phyloP scores from a whole-genome alignment of 37 sponge, comb jelly and placozoan genomes.

The Ephydatia muelleri region DNA sequence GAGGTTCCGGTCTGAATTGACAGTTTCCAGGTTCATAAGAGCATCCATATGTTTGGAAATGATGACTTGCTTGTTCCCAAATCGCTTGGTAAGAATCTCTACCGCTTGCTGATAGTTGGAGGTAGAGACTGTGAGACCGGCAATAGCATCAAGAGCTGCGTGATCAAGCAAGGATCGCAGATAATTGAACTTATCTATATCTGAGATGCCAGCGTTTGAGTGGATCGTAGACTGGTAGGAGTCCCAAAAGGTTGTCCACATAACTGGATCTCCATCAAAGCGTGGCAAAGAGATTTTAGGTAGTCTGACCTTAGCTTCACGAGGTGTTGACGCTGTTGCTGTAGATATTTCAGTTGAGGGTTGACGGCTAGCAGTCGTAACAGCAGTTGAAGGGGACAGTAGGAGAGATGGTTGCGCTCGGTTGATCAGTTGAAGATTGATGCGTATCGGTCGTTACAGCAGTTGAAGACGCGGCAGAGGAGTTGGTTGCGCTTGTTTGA shows the following conservation, averaged over 20 bases:
- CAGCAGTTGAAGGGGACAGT: too few relatives aligned
- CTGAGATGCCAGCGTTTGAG: not conserved
- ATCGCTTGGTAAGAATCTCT: not conserved
- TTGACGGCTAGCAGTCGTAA: too few relatives aligned
- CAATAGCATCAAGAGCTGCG: not conserved
- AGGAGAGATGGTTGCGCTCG: too few relatives aligned
- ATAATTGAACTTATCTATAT: slow-evolving; percentile 1
- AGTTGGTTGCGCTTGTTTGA: not conserved
- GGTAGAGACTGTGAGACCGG: not conserved
- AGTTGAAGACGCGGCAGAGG: not conserved
- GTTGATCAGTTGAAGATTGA: too few relatives aligned
- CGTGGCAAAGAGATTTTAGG: not conserved
- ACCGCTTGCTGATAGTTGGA: not conserved
- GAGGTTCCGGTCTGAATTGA: not conserved
- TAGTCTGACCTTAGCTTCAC: too few relatives aligned
- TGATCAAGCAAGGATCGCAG: not conserved
- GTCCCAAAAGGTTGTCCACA: slow-evolving; percentile 12
- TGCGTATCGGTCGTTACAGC: not conserved
- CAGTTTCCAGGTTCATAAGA: not conserved
- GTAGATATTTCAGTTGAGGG: too few relatives aligned
- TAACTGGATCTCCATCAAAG: too few relatives aligned
- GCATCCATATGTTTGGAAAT: not conserved
- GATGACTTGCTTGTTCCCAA: slow-evolving; percentile 8
- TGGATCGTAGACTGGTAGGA: too few relatives aligned
- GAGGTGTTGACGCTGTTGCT: too few relatives aligned